Percentiles rank a stretch among this genome's conserved stretches.
Conservation (phyloP, 2,888 invertebrate genomes). For the Cremastinae sp. region DNA sequence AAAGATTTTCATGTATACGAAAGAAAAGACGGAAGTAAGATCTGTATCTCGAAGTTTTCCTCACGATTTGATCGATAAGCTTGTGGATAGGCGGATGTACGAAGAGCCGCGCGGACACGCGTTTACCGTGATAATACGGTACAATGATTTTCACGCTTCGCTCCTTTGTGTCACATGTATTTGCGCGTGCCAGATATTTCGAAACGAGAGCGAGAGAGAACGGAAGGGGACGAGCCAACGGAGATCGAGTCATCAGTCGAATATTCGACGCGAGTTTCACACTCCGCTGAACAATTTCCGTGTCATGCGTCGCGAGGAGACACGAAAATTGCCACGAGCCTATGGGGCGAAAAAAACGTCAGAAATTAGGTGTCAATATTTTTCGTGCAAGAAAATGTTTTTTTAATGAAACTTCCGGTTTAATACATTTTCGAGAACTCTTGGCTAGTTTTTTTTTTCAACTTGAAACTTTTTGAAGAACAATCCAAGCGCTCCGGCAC, state of each 20-base stretch:
- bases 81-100: neutral
- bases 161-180: conserved; percentile 22
- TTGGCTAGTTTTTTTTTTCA: too few relatives aligned
- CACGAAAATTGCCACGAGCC: neutral
- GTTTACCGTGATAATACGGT: conserved; percentile 18
- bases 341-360: neutral
- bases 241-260: conserved; percentile 44
- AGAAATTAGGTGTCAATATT: too few relatives aligned
- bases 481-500: too few relatives aligned
- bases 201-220: neutral
- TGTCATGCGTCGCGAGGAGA: conserved; percentile 8
- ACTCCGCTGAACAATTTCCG: conserved; percentile 29
- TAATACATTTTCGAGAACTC: too few relatives aligned
- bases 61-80: conserved; percentile 2
- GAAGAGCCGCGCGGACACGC: neutral
- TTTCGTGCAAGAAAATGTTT: too few relatives aligned
- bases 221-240: too few relatives aligned
- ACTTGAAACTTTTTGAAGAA: too few relatives aligned
- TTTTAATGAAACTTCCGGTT: too few relatives aligned
- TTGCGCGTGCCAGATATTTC: conserved; percentile 46
- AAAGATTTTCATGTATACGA: neutral
- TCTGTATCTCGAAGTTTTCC: neutral
- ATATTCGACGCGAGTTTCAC: conserved; percentile 41
- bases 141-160: conserved; percentile 31
- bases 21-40: neutral